Base-by-base conservation (phyloP, 2,888 invertebrate genomes). In the Sinhomidia bicolor region DNA sequence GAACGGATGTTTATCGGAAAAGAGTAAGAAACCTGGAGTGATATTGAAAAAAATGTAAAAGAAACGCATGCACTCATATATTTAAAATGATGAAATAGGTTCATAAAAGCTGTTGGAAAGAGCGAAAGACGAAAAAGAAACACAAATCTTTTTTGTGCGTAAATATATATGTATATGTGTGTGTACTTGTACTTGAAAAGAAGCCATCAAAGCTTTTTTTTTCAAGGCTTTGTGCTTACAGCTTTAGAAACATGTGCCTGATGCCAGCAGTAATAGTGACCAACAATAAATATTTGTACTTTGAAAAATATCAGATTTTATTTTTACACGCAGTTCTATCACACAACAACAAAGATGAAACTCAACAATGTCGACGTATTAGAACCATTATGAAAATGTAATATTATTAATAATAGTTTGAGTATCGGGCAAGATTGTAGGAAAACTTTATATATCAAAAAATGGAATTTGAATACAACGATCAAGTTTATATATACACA, bases 21-120 rank as follows among this genome's bases (percentile, higher is more conserved):
- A 71, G 29, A 36, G n/a, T n/a, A n/a, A 62, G 62, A 20, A 76
- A 76, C 76, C 79, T 78, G 83, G 88, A 78, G 79, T 9, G 83
- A 83, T 26, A 82, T 68, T 83, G 83, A 81, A 83, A n/a, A n/a
- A n/a, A 44, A 76, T 36, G 12, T 41, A n/a, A 20, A 78, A 12
- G 32, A 76, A 36, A 60, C 57, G 17, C 14, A n/a, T 60, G 41
- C 47, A 17, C 14, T 20, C 41, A 79, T 71, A n/a, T 65, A 26
- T 79, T 41, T 20, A 20, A 14, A 32, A 76, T 78, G 79, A 57
- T 79, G 60, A 60, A 84, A 57, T n/a, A 76, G 36, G 36, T 36
- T 36, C 26, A 79, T 17, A 79, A 57, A 79, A 60, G 36, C 41
- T 57, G 41, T 23, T 79, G 32, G 17, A 78, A 78, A 51, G 47